Conservation (phyloP, 1,140 invertebrate species). For the Zaprionus tsacasi region DNA sequence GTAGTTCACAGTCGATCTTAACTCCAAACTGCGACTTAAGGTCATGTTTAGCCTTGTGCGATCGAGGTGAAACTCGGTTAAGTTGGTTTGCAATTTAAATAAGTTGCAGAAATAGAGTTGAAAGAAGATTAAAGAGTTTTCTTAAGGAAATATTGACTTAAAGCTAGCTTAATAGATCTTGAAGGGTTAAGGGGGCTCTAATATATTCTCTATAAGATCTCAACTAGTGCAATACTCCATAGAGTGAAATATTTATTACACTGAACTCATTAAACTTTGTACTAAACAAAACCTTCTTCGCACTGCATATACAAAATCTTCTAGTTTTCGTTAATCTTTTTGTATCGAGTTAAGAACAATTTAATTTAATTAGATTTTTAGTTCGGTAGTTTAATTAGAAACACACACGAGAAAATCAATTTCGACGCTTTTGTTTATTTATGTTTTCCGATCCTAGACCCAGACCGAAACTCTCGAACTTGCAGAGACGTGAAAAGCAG, state of each 20-base stretch:
- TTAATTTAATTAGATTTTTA: constrained; percentile 40
- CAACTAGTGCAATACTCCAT: background rate
- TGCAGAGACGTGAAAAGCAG: background rate
- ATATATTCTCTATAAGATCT: too few relatives aligned
- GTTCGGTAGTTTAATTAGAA: constrained; percentile 13
- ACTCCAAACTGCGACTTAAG: constrained; percentile 23
- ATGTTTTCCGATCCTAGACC: background rate
- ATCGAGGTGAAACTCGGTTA: background rate
- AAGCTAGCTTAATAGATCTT: too few relatives aligned
- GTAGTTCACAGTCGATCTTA: constrained; percentile 47
- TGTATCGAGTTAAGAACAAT: background rate
- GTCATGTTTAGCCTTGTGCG: constrained; percentile 1
- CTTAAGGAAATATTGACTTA: too few relatives aligned
- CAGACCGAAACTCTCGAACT: background rate
- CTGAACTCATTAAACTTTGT: background rate
- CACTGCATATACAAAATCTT: background rate
- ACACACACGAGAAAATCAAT: constrained; percentile 24
- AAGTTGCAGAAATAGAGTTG: background rate
- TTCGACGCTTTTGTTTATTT: constrained; percentile 27
- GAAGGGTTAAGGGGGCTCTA: too few relatives aligned
- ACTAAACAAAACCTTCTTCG: background rate
- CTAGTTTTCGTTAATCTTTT: background rate
- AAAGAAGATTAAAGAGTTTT: too few relatives aligned
- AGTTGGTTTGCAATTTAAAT: accelerated
- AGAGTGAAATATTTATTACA: background rate